phyloP scores from a whole-genome alignment of 2,113 vertebrate genomes.

The Ailurus styani region DNA sequence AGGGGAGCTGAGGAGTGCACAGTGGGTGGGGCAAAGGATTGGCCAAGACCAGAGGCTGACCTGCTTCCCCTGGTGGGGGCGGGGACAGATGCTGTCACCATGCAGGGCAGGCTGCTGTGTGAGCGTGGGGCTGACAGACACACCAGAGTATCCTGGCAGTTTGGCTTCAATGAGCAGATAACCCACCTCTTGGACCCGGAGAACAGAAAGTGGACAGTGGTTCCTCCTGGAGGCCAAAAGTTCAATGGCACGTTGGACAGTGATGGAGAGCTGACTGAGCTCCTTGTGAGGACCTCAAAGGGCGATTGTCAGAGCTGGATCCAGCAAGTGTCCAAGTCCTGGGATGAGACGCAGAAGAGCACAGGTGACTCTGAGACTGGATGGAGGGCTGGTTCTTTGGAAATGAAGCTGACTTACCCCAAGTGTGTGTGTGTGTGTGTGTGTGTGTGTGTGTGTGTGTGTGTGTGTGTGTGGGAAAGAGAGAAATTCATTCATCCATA shows the following conservation, averaged over 20 bases:
- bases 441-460: neutral
- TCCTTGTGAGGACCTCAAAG: neutral
- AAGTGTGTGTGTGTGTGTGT: neutral
- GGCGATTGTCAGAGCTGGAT: neutral
- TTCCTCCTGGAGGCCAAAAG: neutral
- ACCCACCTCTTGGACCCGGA: neutral
- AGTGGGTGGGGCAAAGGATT: neutral
- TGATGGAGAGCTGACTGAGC: neutral
- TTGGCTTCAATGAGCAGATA: neutral
- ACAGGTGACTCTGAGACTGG: too few species aligned
- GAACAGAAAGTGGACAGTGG: neutral
- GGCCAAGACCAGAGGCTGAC: neutral
- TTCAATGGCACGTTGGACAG: neutral
- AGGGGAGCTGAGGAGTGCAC: neutral
- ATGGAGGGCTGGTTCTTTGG: too few species aligned
- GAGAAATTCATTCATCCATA: rapidly evolving
- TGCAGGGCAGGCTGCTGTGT: neutral
- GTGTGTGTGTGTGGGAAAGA: neutral
- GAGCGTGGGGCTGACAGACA: neutral
- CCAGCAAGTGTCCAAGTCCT: neutral
- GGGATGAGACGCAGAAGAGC: too few species aligned
- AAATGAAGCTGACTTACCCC: too few species aligned
- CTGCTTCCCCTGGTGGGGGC: too few species aligned
- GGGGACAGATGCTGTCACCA: neutral
- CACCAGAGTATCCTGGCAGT: neutral